Percentiles rank a stretch among this genome's conserved stretches.
Evolutionary conservation across 2,888 invertebrate species (phyloP).

Genomic region (Branchipolynoe longqiensis): DNA sequence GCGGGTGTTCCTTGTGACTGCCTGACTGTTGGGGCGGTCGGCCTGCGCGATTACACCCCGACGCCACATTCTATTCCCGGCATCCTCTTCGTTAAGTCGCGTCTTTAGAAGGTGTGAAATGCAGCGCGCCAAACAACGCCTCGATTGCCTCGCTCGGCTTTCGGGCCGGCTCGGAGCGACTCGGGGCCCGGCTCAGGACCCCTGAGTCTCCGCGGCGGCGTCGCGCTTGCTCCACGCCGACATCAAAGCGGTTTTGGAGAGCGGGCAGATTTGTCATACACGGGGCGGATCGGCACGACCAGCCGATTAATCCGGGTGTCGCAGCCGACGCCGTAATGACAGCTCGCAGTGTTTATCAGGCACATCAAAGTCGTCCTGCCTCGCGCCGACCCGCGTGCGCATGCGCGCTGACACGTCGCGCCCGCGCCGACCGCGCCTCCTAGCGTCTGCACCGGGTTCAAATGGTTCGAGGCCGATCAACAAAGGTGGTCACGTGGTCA

Average conservation of each 20-base stretch:
- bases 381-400: conserved; percentile 18
- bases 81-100: conserved; percentile 38
- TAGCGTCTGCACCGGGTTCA: too few relatives aligned
- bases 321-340: conserved; percentile 22
- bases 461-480: not conserved
- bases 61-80: conserved; percentile 1
- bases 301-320: conserved; percentile 18
- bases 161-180: not conserved
- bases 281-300: conserved; percentile 13
- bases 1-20: not conserved
- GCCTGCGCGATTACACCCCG: not conserved
- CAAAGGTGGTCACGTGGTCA: conserved; percentile 29
- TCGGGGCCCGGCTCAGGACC: not conserved
- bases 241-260: not conserved
- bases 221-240: too few relatives aligned
- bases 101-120: conserved; percentile 53
- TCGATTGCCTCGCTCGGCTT: not conserved
- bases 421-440: conserved; percentile 26
- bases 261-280: conserved; percentile 40
- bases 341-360: conserved; percentile 30
- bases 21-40: conserved; percentile 26
- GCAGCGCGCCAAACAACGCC: conserved; percentile 9
- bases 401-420: conserved; percentile 16
- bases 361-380: conserved; percentile 39
- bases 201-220: not conserved